phyloP scores from a whole-genome alignment of 1,140 invertebrate species.

The Drosophila baimaii region DNA sequence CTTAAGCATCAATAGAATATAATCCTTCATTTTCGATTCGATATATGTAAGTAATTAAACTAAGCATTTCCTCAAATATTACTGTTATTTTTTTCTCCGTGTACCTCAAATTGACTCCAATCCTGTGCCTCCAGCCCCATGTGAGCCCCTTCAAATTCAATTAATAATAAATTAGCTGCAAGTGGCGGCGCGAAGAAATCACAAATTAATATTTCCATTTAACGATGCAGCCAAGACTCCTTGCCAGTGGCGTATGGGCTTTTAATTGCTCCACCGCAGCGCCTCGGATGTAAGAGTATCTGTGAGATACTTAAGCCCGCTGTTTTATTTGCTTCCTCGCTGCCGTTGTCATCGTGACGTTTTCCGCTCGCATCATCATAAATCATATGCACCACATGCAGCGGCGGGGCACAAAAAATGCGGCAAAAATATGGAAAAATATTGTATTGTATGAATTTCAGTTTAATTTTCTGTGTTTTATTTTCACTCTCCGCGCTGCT shows the following conservation, averaged over 20 bases:
- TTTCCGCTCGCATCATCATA: conserved; percentile 71
- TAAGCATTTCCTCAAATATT: no score
- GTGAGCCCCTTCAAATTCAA: conserved; percentile 60
- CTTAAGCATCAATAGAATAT: no score
- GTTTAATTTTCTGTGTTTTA: conserved; percentile 51
- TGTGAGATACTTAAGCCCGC: conserved; percentile 47
- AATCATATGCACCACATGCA: conserved; percentile 78
- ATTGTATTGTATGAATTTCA: conserved; percentile 44
- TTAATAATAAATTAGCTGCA: conserved; percentile 81
- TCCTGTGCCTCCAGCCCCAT: conserved; percentile 1
- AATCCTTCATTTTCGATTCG: no score
- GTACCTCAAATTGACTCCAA: background rate
- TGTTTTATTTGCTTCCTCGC: conserved; percentile 50
- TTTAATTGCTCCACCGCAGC: conserved; percentile 62
- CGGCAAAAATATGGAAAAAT: conserved; percentile 46
- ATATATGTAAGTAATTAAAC: no score
- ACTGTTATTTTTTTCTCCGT: conserved; percentile 9
- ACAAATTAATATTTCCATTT: conserved; percentile 73
- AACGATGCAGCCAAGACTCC: conserved; percentile 51
- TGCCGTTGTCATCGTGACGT: conserved; percentile 55
- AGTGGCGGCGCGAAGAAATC: conserved; percentile 64
- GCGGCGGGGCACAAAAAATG: conserved; percentile 30
- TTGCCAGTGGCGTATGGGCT: conserved; percentile 41
- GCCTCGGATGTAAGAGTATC: conserved; percentile 33
- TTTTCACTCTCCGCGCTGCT: conserved; percentile 41